phyloP scores from a whole-genome alignment of 2,113 vertebrate species.

The Cygnus buccinator region DNA sequence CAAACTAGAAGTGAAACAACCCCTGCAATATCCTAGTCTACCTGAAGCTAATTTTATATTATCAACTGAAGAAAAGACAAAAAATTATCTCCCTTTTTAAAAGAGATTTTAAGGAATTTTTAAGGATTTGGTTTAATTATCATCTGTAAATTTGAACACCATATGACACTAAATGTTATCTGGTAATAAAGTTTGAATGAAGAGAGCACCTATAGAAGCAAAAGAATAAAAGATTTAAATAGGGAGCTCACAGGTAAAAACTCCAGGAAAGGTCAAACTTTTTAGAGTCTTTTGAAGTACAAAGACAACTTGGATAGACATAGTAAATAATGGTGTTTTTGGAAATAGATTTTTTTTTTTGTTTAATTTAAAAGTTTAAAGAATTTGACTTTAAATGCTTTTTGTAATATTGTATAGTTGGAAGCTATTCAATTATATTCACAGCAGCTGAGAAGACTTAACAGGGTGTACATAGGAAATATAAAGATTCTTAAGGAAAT shows the following conservation, averaged over 20 bases:
- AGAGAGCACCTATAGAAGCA: not conserved
- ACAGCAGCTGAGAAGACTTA: not conserved
- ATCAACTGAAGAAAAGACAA: not conserved
- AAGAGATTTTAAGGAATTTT: not conserved
- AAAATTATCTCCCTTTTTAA: fast-evolving
- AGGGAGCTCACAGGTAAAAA: not conserved
- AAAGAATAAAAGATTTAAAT: not conserved
- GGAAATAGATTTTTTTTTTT: not conserved
- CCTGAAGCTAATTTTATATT: not conserved
- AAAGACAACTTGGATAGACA: not conserved
- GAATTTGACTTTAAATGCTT: not conserved
- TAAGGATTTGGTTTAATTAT: not conserved
- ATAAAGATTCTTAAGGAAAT: not conserved
- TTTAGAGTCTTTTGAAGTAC: not conserved
- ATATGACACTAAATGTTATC: not conserved
- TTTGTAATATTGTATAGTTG: not conserved
- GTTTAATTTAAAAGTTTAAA: not conserved
- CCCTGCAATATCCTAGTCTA: not conserved
- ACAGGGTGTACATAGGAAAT: not conserved
- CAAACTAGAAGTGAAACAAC: not conserved
- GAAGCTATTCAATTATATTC: not conserved
- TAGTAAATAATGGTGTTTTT: not conserved
- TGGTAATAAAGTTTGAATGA: not conserved
- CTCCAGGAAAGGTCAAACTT: not conserved
- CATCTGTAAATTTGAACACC: not conserved